Base-by-base conservation (phyloP, 2,113 vertebrate species). In the Phodopus roborovskii region DNA sequence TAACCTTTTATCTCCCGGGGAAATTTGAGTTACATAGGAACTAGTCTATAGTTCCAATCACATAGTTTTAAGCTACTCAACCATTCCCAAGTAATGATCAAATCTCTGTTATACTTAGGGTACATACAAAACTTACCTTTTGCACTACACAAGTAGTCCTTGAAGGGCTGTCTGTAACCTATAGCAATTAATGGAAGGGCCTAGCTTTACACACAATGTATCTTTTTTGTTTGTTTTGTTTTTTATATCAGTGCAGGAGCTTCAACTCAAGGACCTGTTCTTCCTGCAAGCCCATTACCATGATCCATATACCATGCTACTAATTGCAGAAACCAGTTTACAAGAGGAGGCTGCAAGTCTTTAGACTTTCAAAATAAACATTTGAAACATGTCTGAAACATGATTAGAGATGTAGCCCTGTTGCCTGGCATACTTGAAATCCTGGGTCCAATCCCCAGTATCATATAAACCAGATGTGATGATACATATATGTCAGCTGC, bases 1-100 rank as follows among this genome's bases (percentile, higher is more conserved):
- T 84, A 30, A 33, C 56, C 50, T 88, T 94, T 94, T 73, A 56
- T 26, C 5, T 3, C 8, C 2, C 20, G 48, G 4, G 94, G 60
- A 92, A 77, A n/a, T 84, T 24, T 89, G 45, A 88, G 17, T 62
- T 96, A 77, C 3, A 92, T 48, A 70, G 91, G 26, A 94, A 83
- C 9, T 45, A 64, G 19, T 70, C 48, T 83, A 15, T 26, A 12
- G 10, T 86, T 8, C 75, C 5, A 87, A 87, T 6, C 48, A 86
- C n/a, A 42, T 81, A 88, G 85, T 79, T 24, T 88, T 79, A 91
- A 56, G 0, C 17, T 90, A 75, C 56, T 28, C 73, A 24, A 81
- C 28, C 11, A 13, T 7, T 78, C 73, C 22, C 48, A 36, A 68
- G 8, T 89, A 19, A 88, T 56, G 82, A 0, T 73, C 0, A 56